These are phyloP conservation scores for Zaprionus inermis DNA, from an alignment of 1,140 invertebrate species.

Conservation along the genomic window DNA sequence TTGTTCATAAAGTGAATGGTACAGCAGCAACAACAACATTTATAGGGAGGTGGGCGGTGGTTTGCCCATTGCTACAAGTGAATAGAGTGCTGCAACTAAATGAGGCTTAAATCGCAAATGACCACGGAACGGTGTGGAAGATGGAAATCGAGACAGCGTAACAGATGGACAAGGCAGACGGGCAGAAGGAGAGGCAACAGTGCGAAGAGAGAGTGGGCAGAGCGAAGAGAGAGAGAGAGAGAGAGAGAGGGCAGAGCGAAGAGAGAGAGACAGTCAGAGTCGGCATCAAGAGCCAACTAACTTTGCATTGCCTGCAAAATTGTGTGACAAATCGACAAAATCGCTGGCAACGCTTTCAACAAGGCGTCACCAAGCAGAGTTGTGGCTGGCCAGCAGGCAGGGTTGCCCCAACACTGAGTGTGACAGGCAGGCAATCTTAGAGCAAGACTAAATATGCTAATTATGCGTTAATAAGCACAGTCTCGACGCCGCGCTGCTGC, in stretches of 20 bases:
- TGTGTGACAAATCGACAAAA: constrained; percentile 67
- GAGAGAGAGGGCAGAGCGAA: neutral
- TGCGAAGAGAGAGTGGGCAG: neutral
- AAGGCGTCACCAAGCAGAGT: constrained; percentile 26
- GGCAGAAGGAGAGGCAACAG: neutral
- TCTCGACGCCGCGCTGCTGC: constrained; percentile 28
- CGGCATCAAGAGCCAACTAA: no score
- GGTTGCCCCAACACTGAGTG: constrained; percentile 7
- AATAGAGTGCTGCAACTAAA: constrained; percentile 68
- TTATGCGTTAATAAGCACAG: constrained; percentile 79
- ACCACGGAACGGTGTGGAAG: constrained; percentile 37
- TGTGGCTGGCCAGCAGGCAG: neutral
- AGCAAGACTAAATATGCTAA: constrained; percentile 77
- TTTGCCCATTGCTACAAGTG: constrained; percentile 59
- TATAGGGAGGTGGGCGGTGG: constrained; percentile 14
- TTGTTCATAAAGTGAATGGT: constrained; percentile 71
- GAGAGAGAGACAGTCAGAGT: neutral
- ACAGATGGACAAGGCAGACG: constrained; percentile 4
- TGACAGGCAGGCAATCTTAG: constrained; percentile 55
- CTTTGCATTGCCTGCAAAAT: constrained; percentile 38
- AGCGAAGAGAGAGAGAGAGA: neutral
- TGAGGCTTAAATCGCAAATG: constrained; percentile 67
- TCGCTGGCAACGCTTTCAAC: constrained; percentile 40
- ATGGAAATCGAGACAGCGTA: constrained; percentile 17
- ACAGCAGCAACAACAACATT: constrained; percentile 5